Percentiles rank a stretch among this genome's conserved stretches.
Evolutionary conservation across 2,888 invertebrate genomes (phyloP).

Genomic region (Heteromyza rotundicornis): DNA sequence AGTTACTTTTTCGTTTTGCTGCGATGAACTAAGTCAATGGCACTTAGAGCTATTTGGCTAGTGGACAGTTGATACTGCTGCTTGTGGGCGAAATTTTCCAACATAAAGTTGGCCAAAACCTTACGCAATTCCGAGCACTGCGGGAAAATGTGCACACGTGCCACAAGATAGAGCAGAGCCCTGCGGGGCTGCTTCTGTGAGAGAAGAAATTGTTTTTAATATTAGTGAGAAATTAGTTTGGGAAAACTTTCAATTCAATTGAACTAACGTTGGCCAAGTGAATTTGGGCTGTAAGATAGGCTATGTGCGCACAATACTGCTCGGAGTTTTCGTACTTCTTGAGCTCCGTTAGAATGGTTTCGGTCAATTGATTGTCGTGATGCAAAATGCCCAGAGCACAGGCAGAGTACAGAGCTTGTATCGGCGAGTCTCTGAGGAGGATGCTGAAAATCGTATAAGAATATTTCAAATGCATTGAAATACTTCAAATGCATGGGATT

Average conservation of each 20-base stretch:
- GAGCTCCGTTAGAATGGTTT: slow-evolving; percentile 76
- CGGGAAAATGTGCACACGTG: slow-evolving; percentile 57
- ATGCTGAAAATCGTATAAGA: slow-evolving; percentile 45
- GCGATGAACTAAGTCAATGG: slow-evolving; percentile 47
- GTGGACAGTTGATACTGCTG: slow-evolving; percentile 43
- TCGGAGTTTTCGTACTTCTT: slow-evolving; percentile 67
- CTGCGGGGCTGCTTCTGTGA: slow-evolving; percentile 45
- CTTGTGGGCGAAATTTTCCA: slow-evolving; percentile 51
- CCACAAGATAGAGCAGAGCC: slow-evolving; percentile 51
- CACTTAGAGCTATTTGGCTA: slow-evolving; percentile 55
- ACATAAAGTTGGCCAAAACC: slow-evolving; percentile 53
- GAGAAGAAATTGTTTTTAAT: no score
- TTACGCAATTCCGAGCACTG: slow-evolving; percentile 50
- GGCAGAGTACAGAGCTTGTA: slow-evolving; percentile 78
- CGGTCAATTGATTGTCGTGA: slow-evolving; percentile 73
- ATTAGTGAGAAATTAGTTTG: no score
- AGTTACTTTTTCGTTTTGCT: slow-evolving; percentile 40
- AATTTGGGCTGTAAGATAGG: slow-evolving; percentile 71
- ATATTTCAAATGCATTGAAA: no score
- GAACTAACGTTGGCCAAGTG: slow-evolving; percentile 64
- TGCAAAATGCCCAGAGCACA: slow-evolving; percentile 81
- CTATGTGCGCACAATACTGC: slow-evolving; percentile 70
- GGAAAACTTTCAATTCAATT: no score
- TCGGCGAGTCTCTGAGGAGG: slow-evolving; percentile 66
- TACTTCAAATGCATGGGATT: not conserved